A percentile compares a stretch with the other conserved stretches of the same genome.
phyloP scores from a whole-genome alignment of 2,113 vertebrate species.

The Grus americana region DNA sequence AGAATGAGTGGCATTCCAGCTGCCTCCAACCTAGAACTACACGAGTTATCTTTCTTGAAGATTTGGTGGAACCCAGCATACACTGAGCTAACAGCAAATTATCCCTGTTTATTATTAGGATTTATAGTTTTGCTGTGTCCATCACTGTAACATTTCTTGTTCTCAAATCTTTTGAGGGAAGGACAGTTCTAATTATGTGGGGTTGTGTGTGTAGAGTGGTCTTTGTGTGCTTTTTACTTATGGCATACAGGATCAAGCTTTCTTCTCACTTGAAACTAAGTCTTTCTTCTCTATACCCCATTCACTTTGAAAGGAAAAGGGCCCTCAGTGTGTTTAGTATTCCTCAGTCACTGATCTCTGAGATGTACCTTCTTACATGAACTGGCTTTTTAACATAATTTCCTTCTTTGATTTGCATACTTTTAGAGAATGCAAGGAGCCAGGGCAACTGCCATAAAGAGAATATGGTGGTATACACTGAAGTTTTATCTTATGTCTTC shows the following conservation, averaged over 20 bases:
- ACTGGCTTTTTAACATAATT: neutral
- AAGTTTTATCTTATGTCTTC: neutral
- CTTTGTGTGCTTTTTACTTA: neutral
- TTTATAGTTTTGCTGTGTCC: neutral
- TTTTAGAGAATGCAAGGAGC: neutral
- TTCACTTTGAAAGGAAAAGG: neutral
- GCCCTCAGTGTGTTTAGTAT: neutral
- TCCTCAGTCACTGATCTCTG: neutral
- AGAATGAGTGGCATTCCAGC: neutral
- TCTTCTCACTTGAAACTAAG: neutral
- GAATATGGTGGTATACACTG: neutral
- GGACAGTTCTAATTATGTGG: neutral
- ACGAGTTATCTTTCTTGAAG: neutral
- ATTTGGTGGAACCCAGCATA: fast-evolving
- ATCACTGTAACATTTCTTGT: neutral
- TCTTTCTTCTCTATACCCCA: neutral
- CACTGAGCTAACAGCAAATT: neutral
- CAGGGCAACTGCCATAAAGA: neutral
- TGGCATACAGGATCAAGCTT: neutral
- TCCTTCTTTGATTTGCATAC: neutral
- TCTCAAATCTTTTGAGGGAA: neutral
- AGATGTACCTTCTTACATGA: neutral
- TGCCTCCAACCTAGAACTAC: neutral
- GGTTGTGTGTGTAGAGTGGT: neutral
- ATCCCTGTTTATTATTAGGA: neutral